Evolutionary conservation across 2,888 invertebrate genomes (phyloP).

Genomic region (Phytoseiulus persimilis): DNA sequence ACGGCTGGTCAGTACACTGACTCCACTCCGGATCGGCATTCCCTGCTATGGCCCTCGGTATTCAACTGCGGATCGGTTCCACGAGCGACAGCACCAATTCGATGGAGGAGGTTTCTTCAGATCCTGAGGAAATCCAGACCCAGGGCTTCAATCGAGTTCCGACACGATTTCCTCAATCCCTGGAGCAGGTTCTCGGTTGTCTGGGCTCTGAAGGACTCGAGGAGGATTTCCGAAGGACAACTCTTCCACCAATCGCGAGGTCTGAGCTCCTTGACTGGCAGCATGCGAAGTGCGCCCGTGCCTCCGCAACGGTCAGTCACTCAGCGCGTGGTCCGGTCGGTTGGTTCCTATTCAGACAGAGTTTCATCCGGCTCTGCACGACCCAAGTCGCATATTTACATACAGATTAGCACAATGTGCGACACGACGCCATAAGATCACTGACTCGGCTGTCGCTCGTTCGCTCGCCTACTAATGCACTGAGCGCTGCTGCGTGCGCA

Average conservation of each 20-base stretch:
- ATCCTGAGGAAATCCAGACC: no score
- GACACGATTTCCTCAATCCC: not conserved
- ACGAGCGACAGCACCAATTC: not conserved
- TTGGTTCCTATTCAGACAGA: not conserved
- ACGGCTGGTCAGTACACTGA: no score
- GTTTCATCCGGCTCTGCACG: not conserved
- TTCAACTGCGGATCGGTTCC: not conserved
- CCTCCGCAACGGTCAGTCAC: not conserved
- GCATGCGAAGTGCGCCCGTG: not conserved
- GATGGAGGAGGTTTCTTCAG: no score
- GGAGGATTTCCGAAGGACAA: not conserved
- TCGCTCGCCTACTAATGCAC: not conserved
- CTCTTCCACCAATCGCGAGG: not conserved
- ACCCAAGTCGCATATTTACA: not conserved
- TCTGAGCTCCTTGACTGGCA: not conserved
- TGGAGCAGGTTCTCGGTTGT: no score
- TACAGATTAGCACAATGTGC: slow-evolving; percentile 5
- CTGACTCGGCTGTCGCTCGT: not conserved
- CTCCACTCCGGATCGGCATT: no score
- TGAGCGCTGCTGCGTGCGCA: not conserved
- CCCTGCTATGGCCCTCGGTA: no score
- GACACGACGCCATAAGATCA: not conserved
- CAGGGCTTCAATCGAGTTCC: not conserved
- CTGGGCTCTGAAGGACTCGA: not conserved
- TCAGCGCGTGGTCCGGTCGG: not conserved